These are phyloP conservation scores for Conchocele bisecta DNA, from an alignment of 2,888 invertebrate species.

Conservation along the genomic window DNA sequence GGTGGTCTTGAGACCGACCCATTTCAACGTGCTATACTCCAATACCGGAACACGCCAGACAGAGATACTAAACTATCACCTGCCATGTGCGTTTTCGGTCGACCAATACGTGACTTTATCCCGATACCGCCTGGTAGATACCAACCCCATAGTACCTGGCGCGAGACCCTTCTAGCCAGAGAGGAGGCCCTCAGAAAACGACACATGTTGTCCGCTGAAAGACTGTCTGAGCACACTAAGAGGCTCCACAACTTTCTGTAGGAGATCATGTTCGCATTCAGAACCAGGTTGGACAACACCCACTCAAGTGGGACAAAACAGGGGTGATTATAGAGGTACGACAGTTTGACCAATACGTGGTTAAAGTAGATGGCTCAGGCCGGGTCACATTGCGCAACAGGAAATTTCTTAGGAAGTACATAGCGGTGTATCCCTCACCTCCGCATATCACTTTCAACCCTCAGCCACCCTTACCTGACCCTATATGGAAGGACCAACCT, in stretches of 20 bases:
- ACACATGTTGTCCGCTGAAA: slow-evolving; percentile 56
- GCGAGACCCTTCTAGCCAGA: slow-evolving; percentile 33
- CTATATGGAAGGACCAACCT: too few species aligned
- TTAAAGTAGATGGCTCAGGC: slow-evolving; percentile 52
- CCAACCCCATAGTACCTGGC: slow-evolving; percentile 60
- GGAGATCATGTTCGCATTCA: slow-evolving; percentile 62
- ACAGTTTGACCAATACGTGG: slow-evolving; percentile 58
- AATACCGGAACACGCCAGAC: slow-evolving; percentile 50
- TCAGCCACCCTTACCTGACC: too few species aligned
- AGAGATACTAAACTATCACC: slow-evolving; percentile 56
- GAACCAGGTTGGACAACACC: slow-evolving; percentile 61
- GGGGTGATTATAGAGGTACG: slow-evolving; percentile 61
- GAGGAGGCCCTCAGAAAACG: slow-evolving; percentile 62
- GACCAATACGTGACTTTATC: slow-evolving; percentile 48
- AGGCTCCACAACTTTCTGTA: slow-evolving; percentile 39
- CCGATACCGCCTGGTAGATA: slow-evolving; percentile 43
- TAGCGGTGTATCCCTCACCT: slow-evolving; percentile 19
- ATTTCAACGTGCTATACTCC: slow-evolving; percentile 51
- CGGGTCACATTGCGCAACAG: slow-evolving; percentile 58
- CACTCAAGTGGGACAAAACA: slow-evolving; percentile 68
- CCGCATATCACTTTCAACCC: background rate
- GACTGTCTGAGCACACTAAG: slow-evolving; percentile 57
- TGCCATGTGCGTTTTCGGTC: slow-evolving; percentile 57
- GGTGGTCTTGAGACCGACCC: slow-evolving; percentile 42
- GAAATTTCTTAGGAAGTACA: slow-evolving; percentile 45